Evolutionary conservation across 2,113 vertebrate genomes (phyloP), one percentile per base, ranked within the genome.

Genomic region (Sander vitreus): DNA sequence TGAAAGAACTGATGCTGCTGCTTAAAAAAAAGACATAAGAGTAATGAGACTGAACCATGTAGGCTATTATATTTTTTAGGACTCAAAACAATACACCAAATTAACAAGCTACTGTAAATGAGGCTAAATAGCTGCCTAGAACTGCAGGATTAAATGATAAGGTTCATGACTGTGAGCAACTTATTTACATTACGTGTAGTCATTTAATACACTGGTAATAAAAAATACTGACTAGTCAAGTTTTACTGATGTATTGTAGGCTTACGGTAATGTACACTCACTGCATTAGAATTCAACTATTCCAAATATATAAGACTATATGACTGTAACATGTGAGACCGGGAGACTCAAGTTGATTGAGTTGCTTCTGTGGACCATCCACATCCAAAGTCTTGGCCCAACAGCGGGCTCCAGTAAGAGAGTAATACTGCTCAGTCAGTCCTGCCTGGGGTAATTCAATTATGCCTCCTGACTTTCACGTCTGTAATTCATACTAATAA

Each of bases 401-500:
- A 51, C 54, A 81, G 67, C 62, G 30, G 63, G 72, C 72, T 70
- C 74, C 59, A 58, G 75, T 11, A 53, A 82, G 71, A 65, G 50
- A 78, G 43, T 54, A 63, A 77, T 69, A 10, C 36, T 67, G 64
- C 68, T 80, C 73, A 80, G 39, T 81, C 70, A 84, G 67, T 85
- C 5, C 64, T 54, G 51, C 80, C 71, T 60, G 43, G n/a, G 65
- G 72, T 80, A 57, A 83, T 83, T 81, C 48, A 78, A 43, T 84
- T 87, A 80, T 65, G 54, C 66, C 78, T 84, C 57, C 75, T 87
- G 77, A 71, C 71, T 70, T 78, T 80, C 65, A 60, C 76, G 60
- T 63, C 73, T 60, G 81, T 85, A 67, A 90, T 90, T 87, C 83
- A 69, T 73, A 83, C 87, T 59, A 89, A 91, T 77, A 85, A 87